Percentiles rank a stretch among this genome's conserved stretches.
Evolutionary conservation across 2,797 vertebrate species (phyloP).

Genomic region (Pitangus sulphuratus): DNA sequence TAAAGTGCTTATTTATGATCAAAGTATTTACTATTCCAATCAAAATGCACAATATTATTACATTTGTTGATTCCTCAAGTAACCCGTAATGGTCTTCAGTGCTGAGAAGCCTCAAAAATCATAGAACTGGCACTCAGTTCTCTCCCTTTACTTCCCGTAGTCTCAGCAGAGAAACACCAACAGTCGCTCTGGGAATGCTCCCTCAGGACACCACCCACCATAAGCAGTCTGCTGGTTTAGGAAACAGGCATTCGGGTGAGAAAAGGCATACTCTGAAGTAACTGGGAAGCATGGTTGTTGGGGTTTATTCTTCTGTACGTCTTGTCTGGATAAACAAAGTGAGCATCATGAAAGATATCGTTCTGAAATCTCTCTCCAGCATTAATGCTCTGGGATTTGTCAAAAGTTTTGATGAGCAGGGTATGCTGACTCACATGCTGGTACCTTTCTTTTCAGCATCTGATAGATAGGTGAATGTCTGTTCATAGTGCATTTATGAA

Average conservation of each 20-base stretch:
- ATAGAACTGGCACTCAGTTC: neutral
- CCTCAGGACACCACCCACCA: accelerated
- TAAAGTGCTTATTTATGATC: neutral
- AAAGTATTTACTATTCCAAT: neutral
- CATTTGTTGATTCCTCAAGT: neutral
- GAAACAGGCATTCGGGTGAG: accelerated
- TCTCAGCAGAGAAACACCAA: neutral
- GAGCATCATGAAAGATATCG: neutral
- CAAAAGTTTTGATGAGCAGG: neutral
- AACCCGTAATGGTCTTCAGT: neutral
- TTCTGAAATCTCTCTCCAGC: neutral
- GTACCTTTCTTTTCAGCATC: neutral
- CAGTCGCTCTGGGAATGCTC: neutral
- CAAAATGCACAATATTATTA: neutral
- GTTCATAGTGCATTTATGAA: neutral
- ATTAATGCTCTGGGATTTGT: neutral
- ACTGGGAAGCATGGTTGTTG: neutral
- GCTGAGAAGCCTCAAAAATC: neutral
- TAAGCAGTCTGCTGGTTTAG: accelerated
- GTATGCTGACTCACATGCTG: neutral
- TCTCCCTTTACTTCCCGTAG: neutral
- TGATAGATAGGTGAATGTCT: neutral
- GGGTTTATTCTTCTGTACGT: neutral
- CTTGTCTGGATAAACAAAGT: neutral
- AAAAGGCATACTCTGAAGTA: neutral